Conservation (phyloP, 2,797 vertebrate genomes). For the Arrhamphus sclerolepis region DNA sequence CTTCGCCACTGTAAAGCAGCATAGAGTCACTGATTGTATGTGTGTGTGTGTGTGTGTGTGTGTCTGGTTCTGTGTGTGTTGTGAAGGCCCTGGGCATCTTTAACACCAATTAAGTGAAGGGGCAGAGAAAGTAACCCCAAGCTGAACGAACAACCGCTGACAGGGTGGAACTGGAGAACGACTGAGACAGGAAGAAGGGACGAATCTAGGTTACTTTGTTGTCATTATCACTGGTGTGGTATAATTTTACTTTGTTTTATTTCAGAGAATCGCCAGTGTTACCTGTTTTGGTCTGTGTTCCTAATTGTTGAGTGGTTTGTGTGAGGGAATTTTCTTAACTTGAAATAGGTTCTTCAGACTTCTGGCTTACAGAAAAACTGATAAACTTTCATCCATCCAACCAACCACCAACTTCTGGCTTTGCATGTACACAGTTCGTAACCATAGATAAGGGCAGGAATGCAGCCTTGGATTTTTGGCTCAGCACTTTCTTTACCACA, state of each 20-base stretch:
- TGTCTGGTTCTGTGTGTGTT: constrained; percentile 40
- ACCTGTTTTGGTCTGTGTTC: no score
- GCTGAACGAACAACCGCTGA: constrained; percentile 58
- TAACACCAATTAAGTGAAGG: constrained; percentile 80
- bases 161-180: constrained; percentile 54
- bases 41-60: constrained; percentile 35
- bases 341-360: no score
- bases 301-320: no score
- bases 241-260: no score
- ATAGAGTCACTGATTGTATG: constrained; percentile 50
- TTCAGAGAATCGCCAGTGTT: no score
- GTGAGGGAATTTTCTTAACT: no score
- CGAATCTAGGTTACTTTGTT: constrained; percentile 45
- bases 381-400: no score
- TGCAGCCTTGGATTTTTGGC: no score
- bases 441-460: no score
- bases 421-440: no score
- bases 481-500: no score
- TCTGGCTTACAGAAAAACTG: no score
- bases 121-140: constrained; percentile 58
- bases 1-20: constrained; percentile 55
- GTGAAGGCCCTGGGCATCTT: constrained; percentile 70
- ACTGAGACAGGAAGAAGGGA: constrained; percentile 45
- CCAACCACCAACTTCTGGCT: background rate
- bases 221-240: constrained; percentile 16